A percentile compares a stretch with the other conserved stretches of the same genome.
These are phyloP conservation scores for Pelvicachromis taeniatus DNA, from an alignment of 2,113 vertebrate species.

Conservation along the genomic window DNA sequence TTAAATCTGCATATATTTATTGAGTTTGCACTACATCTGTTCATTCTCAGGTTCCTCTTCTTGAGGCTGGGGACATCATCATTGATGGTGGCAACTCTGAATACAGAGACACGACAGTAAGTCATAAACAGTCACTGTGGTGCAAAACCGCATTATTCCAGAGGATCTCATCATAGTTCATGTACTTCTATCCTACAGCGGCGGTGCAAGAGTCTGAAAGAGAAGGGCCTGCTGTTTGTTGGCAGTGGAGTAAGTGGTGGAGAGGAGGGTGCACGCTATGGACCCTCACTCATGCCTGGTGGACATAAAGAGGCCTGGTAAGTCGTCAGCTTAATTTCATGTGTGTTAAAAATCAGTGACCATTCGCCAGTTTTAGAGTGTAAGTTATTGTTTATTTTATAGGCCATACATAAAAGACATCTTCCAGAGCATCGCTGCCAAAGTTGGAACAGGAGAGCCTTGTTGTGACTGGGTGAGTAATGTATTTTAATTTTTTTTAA, in stretches of 20 bases:
- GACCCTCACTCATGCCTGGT: conserved; percentile 96
- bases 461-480: conserved; percentile 96
- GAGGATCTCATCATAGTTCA: not conserved
- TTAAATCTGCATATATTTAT: not conserved
- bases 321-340: not conserved
- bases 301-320: conserved; percentile 94
- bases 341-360: not conserved
- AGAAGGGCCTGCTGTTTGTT: conserved; percentile 89
- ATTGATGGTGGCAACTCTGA: conserved; percentile 98
- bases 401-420: conserved; percentile 96
- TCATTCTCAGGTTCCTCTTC: conserved; percentile 79
- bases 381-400: not conserved
- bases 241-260: conserved; percentile 96
- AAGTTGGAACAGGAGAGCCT: conserved; percentile 92
- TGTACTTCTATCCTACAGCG: conserved; percentile 72
- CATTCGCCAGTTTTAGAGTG: fast-evolving
- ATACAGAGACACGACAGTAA: conserved; percentile 90
- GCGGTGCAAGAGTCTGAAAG: conserved; percentile 83
- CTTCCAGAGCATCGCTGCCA: conserved; percentile 95
- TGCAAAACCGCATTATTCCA: not conserved
- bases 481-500: not conserved
- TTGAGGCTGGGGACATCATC: conserved; percentile 89
- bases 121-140: not conserved
- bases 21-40: not conserved
- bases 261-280: conserved; percentile 92